phyloP scores from a whole-genome alignment of 2,113 vertebrate genomes.

The Lepidothrix coronata region DNA sequence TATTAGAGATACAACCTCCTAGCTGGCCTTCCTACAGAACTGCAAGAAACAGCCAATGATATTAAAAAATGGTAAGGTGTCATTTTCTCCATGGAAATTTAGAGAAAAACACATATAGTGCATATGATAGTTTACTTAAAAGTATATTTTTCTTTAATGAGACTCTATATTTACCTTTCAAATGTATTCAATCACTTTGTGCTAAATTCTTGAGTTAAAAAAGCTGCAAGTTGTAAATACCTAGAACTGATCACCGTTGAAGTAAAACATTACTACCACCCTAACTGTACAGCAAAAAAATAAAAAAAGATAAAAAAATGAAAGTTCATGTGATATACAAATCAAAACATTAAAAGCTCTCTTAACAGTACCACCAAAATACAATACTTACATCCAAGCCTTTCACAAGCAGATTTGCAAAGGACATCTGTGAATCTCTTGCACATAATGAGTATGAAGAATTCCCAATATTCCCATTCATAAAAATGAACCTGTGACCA shows the following conservation, averaged over 20 bases:
- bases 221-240: background rate
- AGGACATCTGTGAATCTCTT: conserved; percentile 47
- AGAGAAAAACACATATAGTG: background rate
- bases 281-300: background rate
- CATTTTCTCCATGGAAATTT: background rate
- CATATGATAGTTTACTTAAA: background rate
- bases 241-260: background rate
- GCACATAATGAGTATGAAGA: conserved; percentile 19
- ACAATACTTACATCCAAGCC: conserved; percentile 43
- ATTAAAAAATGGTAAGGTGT: background rate
- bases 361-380: conserved; percentile 3
- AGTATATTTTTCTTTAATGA: background rate
- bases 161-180: background rate
- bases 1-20: background rate
- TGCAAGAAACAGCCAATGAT: background rate
- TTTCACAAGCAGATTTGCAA: conserved; percentile 49
- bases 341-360: background rate
- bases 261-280: background rate
- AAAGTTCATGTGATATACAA: background rate
- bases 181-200: background rate
- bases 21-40: background rate
- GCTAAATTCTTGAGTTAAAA: background rate
- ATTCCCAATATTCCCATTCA: conserved; percentile 56
- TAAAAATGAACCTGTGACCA: conserved; percentile 56
- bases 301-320: background rate